A percentile compares a stretch with the other conserved stretches of the same genome.
phyloP scores from a whole-genome alignment of 2,888 invertebrate genomes.

The Hemistola chrysoprasaria region DNA sequence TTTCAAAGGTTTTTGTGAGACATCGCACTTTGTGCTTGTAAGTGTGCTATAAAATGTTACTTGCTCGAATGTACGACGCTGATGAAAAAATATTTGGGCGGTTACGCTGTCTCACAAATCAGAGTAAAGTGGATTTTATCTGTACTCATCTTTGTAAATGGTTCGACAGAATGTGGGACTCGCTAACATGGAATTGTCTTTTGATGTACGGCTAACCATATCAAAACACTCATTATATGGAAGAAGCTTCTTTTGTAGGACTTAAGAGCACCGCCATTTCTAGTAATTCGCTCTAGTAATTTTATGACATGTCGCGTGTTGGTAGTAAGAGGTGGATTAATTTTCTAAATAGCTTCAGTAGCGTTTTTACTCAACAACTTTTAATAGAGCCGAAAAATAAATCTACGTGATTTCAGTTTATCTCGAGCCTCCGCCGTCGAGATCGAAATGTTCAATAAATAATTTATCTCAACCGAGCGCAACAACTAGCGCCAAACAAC shows the following conservation, averaged over 20 bases:
- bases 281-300: too few species aligned
- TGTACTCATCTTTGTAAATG: constrained; percentile 41
- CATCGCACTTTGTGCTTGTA: constrained; percentile 54
- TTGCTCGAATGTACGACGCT: constrained; percentile 61
- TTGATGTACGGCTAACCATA: constrained; percentile 10
- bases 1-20: constrained; percentile 58
- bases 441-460: constrained; percentile 5
- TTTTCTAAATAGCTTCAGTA: too few species aligned
- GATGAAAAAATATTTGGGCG: constrained; percentile 60
- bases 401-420: constrained; percentile 16
- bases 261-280: too few species aligned
- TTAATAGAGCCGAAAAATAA: too few species aligned
- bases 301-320: too few species aligned
- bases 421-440: constrained; percentile 24
- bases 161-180: constrained; percentile 31
- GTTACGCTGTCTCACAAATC: constrained; percentile 59
- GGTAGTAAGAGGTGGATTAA: too few species aligned
- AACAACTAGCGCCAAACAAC: too few species aligned
- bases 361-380: too few species aligned
- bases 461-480: too few species aligned
- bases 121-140: constrained; percentile 52
- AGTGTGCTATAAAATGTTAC: constrained; percentile 61
- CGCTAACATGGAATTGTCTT: constrained; percentile 24
- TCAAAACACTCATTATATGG: constrained; percentile 7
- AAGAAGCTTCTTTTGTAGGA: constrained; percentile 30